A percentile compares a stretch with the other conserved stretches of the same genome.
These are phyloP conservation scores for Procavia capensis DNA, from an alignment of 2,113 vertebrate genomes.

Conservation along the genomic window DNA sequence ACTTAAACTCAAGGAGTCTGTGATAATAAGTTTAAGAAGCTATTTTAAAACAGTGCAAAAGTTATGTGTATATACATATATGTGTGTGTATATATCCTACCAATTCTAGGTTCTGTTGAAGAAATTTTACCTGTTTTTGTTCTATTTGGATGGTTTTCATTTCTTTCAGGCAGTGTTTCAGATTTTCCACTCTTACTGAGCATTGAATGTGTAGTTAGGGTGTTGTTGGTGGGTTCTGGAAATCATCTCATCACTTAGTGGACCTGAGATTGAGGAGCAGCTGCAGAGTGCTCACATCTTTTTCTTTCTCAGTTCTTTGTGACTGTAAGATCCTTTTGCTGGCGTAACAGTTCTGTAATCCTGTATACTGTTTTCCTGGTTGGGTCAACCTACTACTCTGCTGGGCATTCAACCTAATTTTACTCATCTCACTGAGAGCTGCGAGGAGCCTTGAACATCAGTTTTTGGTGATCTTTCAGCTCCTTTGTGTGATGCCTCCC, in stretches of 20 bases:
- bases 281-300: not conserved
- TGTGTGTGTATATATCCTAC: not conserved
- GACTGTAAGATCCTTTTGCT: not conserved
- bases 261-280: not conserved
- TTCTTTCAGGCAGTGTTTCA: not conserved
- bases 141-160: not conserved
- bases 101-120: not conserved
- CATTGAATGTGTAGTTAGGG: not conserved
- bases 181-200: not conserved
- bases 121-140: not conserved
- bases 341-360: not conserved
- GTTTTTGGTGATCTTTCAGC: rapidly evolving
- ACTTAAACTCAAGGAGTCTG: not conserved
- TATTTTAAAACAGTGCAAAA: not conserved
- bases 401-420: not conserved
- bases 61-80: rapidly evolving
- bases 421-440: rapidly evolving
- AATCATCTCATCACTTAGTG: not conserved
- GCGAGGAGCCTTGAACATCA: rapidly evolving
- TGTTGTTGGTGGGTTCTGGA: not conserved
- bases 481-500: not conserved
- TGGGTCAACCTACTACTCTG: not conserved
- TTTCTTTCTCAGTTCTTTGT: not conserved
- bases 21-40: not conserved
- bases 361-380: not conserved